Evolutionary conservation across 2,113 vertebrate genomes (phyloP).

Genomic region (Gopherus flavomarginatus): DNA sequence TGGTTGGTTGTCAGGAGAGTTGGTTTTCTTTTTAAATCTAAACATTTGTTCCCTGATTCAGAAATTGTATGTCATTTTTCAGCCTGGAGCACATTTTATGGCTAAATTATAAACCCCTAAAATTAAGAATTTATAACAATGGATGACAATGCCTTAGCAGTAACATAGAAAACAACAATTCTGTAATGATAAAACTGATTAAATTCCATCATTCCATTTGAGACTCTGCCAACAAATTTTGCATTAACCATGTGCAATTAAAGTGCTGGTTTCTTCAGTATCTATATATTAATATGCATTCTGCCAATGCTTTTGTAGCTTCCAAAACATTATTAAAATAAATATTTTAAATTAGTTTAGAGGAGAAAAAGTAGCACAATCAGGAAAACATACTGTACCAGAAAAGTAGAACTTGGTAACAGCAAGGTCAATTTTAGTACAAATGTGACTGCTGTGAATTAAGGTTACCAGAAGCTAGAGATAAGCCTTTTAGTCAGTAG

Average conservation of each 20-base stretch:
- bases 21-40: constrained; percentile 27
- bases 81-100: not conserved
- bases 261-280: constrained; percentile 39
- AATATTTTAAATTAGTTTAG: constrained; percentile 20
- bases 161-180: constrained; percentile 32
- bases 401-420: not conserved
- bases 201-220: constrained; percentile 45
- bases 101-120: constrained; percentile 47
- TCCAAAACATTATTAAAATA: constrained; percentile 62
- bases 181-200: constrained; percentile 59
- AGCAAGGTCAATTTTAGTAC: not conserved
- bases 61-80: constrained; percentile 6
- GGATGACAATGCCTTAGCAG: constrained; percentile 15
- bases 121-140: constrained; percentile 53
- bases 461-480: constrained; percentile 16
- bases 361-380: constrained; percentile 5
- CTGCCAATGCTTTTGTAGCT: constrained; percentile 26
- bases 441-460: constrained; percentile 10
- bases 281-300: constrained; percentile 18
- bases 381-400: constrained; percentile 2
- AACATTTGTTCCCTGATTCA: not conserved
- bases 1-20: not conserved
- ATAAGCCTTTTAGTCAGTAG: not conserved
- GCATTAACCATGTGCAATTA: constrained; percentile 62
- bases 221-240: constrained; percentile 49